A percentile compares a stretch with the other conserved stretches of the same genome.
These are phyloP conservation scores for Speoplatyrhinus poulsoni DNA, from an alignment of 2,113 vertebrate genomes.

Conservation along the genomic window DNA sequence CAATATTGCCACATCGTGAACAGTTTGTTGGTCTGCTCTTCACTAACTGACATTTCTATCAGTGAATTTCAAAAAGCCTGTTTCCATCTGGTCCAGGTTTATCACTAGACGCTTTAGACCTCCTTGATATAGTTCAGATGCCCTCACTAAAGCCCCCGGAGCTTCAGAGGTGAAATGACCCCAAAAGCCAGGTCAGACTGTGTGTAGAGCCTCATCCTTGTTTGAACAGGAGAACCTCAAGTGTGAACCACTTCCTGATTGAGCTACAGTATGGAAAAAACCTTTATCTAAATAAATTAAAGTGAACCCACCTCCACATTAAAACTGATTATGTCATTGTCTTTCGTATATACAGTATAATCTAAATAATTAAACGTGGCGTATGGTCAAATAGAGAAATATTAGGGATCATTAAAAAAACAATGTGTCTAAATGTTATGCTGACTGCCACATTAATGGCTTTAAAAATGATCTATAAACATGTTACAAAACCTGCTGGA, in stretches of 20 bases:
- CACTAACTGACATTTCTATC: conserved; percentile 30
- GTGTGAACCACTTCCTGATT: conserved; percentile 26
- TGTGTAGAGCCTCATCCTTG: conserved; percentile 13
- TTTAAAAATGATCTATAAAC: too few species aligned
- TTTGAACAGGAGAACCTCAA: conserved; percentile 33
- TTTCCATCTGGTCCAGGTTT: conserved; percentile 25
- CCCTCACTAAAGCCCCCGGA: conserved; percentile 48
- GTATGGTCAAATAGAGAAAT: too few species aligned
- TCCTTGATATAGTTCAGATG: conserved; percentile 52
- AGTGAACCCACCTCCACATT: not conserved
- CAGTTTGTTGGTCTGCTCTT: not conserved
- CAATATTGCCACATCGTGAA: too few species aligned
- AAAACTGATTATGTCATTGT: too few species aligned
- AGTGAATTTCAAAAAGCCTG: not conserved
- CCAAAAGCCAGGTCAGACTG: conserved; percentile 60
- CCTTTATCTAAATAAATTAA: not conserved
- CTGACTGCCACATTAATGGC: too few species aligned
- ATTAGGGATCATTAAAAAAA: too few species aligned
- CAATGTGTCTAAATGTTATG: too few species aligned
- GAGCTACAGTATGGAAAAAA: not conserved
- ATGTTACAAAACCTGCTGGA: too few species aligned
- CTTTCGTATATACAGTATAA: too few species aligned
- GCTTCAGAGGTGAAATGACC: conserved; percentile 68
- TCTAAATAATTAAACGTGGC: too few species aligned
- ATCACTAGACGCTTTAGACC: conserved; percentile 23